A percentile compares a stretch with the other conserved stretches of the same genome.
Conservation (phyloP, 2,888 invertebrate species). For the Hipparchia sbordonii region DNA sequence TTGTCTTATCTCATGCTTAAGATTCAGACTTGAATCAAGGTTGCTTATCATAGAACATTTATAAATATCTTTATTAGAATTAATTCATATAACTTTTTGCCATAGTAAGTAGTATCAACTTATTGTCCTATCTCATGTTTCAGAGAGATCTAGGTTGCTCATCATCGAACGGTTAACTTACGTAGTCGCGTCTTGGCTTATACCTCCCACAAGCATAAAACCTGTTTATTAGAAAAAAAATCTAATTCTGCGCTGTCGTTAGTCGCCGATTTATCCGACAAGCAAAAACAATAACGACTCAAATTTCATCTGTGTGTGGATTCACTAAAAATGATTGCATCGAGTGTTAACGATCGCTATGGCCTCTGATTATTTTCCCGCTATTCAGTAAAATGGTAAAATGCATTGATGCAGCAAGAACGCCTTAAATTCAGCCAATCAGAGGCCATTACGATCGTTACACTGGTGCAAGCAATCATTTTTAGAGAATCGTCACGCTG, state of each 20-base stretch:
- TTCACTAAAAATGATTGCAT: no score
- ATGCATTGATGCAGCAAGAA: no score
- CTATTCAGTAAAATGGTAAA: no score
- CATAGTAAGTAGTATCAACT: no score
- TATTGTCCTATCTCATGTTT: neutral
- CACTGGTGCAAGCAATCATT: no score
- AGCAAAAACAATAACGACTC: constrained; percentile 5
- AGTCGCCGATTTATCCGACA: neutral
- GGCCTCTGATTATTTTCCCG: no score
- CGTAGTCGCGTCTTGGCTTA: neutral
- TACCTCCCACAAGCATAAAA: neutral
- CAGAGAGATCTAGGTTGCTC: neutral
- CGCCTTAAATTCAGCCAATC: no score
- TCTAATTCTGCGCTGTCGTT: neutral
- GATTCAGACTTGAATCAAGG: neutral
- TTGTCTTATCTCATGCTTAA: neutral
- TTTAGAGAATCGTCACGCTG: no score
- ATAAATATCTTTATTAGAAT: no score
- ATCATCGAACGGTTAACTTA: neutral
- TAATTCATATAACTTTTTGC: no score
- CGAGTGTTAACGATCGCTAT: no score
- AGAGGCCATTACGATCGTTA: no score
- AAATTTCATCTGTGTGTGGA: constrained; percentile 2
- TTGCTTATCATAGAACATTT: neutral
- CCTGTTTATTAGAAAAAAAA: neutral